Base-by-base conservation (phyloP, 2,797 vertebrate genomes). In the Sciurus carolinensis region DNA sequence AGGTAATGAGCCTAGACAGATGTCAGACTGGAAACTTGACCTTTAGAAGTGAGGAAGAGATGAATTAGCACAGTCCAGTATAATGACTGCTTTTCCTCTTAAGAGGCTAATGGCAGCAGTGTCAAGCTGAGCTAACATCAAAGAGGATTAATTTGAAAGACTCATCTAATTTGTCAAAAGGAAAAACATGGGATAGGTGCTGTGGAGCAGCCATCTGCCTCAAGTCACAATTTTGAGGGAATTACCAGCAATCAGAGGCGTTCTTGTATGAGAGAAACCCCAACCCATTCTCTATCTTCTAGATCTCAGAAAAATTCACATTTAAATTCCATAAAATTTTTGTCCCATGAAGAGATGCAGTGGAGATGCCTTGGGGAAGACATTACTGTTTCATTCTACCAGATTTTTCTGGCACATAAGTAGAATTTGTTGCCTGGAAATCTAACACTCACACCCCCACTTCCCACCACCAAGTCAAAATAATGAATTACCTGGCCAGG, bases 151-250 rank as follows among this genome's bases (percentile, higher is more conserved):
- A 71, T 84, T n/a, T 80, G 79, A 97, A 97, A 97, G 72, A 44
- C 39, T 91, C 73, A 2, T 92, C 76, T 91, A 77, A 86, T 87
- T 92, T 97, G 86, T 86, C 73, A 96, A 93, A 67, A 52, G 28
- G 52, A 26, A 17, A 33, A 17, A 57, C 17, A 47, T 39, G 1
- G 73, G 59, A 24, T 42, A 69, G 83, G 80, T 57, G 64, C 69
- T 69, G 44, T 12, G 8, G 66, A 59, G 84, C 84, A 64, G n/a
- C 94, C 94, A 96, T 97, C 95, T 97, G 96, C 95, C 93, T 94
- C 1, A 1, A 91, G 36, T 71, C 87, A 95, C 39, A 87, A 36
- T 69, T 85, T 42, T 50, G 39, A 95, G 2, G 47, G 80, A 85
- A 87, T 92, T 59, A 82, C 44, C 39, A 44, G 81, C 47, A 94